phyloP scores from a whole-genome alignment of 2,888 invertebrate genomes.

The Drosophila gaucha region DNA sequence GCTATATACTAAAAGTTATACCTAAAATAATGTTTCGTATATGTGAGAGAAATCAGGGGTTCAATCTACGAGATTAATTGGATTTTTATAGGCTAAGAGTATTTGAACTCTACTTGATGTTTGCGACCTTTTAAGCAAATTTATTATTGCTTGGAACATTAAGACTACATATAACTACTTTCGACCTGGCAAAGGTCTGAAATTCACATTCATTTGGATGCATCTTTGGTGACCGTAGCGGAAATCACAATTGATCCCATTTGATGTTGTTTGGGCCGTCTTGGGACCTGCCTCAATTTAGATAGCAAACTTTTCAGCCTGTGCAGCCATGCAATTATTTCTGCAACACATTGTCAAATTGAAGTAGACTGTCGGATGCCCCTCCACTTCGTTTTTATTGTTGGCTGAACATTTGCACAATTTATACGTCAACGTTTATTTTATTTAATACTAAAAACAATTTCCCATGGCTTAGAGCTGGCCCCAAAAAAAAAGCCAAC shows the following conservation, averaged over 20 bases:
- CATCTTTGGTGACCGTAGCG: conserved; percentile 1
- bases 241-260: conserved; percentile 36
- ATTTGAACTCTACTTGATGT: too few species aligned
- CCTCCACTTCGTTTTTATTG: conserved; percentile 52
- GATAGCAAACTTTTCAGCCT: conserved; percentile 56
- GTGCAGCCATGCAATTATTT: conserved; percentile 69
- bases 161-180: too few species aligned
- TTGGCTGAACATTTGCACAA: conserved; percentile 74
- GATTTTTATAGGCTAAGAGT: too few species aligned
- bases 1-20: too few species aligned
- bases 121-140: too few species aligned
- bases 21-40: too few species aligned
- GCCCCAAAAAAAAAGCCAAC: conserved; percentile 15
- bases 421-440: conserved; percentile 76
- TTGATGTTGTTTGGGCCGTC: conserved; percentile 4
- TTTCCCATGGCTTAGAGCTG: conserved; percentile 65
- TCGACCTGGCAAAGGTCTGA: too few species aligned
- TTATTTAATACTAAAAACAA: conserved; percentile 77
- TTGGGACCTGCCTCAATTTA: conserved; percentile 29
- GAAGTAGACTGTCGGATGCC: conserved; percentile 8
- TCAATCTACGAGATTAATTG: too few species aligned
- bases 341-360: conserved; percentile 64
- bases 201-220: conserved; percentile 12
- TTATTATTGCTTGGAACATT: too few species aligned
- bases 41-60: too few species aligned